Evolutionary conservation across 2,888 invertebrate species (phyloP), one percentile per base, ranked within the genome.

Genomic region (Troides helena): DNA sequence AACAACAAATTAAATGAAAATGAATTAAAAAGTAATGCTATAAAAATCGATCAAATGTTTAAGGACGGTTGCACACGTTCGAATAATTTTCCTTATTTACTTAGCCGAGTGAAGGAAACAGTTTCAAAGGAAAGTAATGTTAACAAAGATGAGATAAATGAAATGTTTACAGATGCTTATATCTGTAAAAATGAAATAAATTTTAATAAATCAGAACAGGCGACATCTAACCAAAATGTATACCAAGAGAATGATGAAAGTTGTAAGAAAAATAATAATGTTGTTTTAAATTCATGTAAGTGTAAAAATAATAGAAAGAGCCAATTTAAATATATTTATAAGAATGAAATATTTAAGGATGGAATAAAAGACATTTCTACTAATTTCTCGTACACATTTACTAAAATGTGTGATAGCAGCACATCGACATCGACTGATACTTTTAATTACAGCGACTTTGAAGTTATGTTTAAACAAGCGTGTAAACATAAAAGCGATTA

Each of bases 311-410:
- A 23, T 23, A 25, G 10, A 53, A 61, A 61, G 25, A 36, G 61
- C 61, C 53, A 67, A 36, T 63, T 46, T 46, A 58, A 68, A 68
- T 62, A 68, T 46, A 46, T 68, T 50, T 62, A 46, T 21, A 68
- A 68, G 17, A 46, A 46, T n/a, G 62, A 46, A 59, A 17, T 59
- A 17, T 17, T 2, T 21, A 53, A 61, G 12, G 50, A 68, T 12
- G n/a, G 23, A 12, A 57, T 57, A 10, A 62, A 65, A 36, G 58
- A 63, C 17, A 57, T n/a, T 43, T 65, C 50, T 18, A 58, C 30
- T 23, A 57, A 46, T 61, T 50, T 57, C 5, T 21, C 43, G 17
- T 65, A 36, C 7, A 57, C 62, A 57, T 65, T 57, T n/a, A 21
- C 39, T 10, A 39, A 66, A 59, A 21, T 10, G 14, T 53, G 50